Percentiles rank a stretch among this genome's conserved stretches.
These are phyloP conservation scores for Papilio polytes DNA, from an alignment of 1,140 invertebrate species.

Conservation along the genomic window DNA sequence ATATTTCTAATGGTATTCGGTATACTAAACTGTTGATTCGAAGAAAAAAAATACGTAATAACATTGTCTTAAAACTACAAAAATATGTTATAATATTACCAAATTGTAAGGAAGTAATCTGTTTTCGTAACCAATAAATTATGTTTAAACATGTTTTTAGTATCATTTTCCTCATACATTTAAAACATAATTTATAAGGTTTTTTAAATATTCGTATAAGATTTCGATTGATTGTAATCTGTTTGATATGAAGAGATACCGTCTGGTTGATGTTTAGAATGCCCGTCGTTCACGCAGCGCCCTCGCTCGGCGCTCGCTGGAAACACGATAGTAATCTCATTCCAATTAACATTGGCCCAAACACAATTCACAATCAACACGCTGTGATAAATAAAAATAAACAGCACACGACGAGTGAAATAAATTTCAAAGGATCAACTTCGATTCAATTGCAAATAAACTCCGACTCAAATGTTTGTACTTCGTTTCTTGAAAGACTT, in stretches of 20 bases:
- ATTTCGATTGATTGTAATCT: constrained; percentile 29
- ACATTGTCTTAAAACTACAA: neutral
- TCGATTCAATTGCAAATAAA: constrained; percentile 23
- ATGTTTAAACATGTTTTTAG: neutral
- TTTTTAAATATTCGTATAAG: constrained; percentile 7
- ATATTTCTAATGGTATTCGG: too few species aligned
- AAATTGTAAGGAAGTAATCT: neutral
- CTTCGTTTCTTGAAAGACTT: neutral
- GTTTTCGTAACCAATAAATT: neutral
- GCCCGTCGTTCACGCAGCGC: constrained; percentile 49
- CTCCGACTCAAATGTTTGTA: neutral
- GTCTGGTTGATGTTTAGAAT: constrained; percentile 46
- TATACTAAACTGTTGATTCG: neutral
- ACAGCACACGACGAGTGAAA: constrained; percentile 32
- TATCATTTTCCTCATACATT: neutral
- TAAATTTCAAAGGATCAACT: constrained; percentile 23
- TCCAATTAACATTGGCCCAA: constrained; percentile 44
- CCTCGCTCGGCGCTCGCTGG: constrained; percentile 48
- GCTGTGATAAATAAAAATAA: constrained; percentile 41
- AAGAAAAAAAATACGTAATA: neutral
- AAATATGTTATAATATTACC: neutral
- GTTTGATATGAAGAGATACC: constrained; percentile 11
- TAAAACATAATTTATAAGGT: neutral
- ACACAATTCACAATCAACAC: constrained; percentile 43
- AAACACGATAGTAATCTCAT: constrained; percentile 62